Base-by-base conservation (phyloP, 2,797 vertebrate species). In the Tolypeutes matacus region DNA sequence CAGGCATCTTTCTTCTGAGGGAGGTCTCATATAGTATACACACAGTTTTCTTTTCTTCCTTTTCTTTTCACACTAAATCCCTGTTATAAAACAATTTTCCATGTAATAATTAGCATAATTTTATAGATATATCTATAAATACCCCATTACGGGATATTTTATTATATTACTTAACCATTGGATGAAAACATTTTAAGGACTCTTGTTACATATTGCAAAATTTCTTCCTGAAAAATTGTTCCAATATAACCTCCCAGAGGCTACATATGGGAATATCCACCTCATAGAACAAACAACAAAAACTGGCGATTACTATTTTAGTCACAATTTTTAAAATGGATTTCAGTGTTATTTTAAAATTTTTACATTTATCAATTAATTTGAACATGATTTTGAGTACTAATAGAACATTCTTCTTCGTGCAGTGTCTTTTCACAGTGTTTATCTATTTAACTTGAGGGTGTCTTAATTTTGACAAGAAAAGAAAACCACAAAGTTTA, bases 161-260 rank as follows among this genome's bases (percentile, higher is more conserved):
- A 85, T 95, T 76, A 39, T 88, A 80, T 65, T 93, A 67, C 29
- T 94, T 81, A 83, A 39, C 81, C 4, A 78, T 36, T 39, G 8
- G 72, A 15, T 49, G 34, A 75, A 93, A 93, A 86, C 10, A 51
- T 75, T 72, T 73, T 69, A 46, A 86, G 78, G 29, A 9, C 21
- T 58, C 82, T 58, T 34, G 1, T 23, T 81, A 77, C 8, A n/a
- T 27, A 6, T 18, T 36, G 65, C 80, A 25, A 91, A 77, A 62
- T 92, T 80, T 58, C 72, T 39, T 23, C 15, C 77, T 75, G 42
- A 86, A 89, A 90, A 93, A 31, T 27, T 20, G 11, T 69, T 89
- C 82, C 36, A 20, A 11, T 78, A 20, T 51, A 46, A 23, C 29
- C 5, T n/a, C 15, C 11, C 58, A 51, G 58, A 91, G 76, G 11